Conservation (phyloP, 2,113 vertebrate genomes). For the Labeo rohita region DNA sequence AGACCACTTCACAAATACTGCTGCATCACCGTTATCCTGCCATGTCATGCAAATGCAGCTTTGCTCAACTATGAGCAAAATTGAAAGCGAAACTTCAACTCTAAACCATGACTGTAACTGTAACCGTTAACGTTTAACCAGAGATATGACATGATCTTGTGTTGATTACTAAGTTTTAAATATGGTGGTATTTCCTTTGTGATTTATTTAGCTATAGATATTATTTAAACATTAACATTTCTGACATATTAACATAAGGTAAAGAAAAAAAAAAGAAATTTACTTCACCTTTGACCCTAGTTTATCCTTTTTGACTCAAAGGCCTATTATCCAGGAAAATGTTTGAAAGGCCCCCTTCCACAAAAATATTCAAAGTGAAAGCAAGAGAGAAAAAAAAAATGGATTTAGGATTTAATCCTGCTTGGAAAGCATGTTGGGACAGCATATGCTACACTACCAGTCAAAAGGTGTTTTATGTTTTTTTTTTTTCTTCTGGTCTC, state of each 20-base stretch:
- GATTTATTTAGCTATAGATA: too few relatives aligned
- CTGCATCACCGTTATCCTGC: conserved; percentile 7
- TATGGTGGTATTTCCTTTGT: not conserved
- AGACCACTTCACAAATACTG: conserved; percentile 7
- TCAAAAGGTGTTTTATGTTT: too few relatives aligned
- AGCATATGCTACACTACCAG: too few relatives aligned
- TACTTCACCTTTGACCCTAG: not conserved
- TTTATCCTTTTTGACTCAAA: not conserved
- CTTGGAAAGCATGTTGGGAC: too few relatives aligned
- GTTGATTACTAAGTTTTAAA: not conserved
- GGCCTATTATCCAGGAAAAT: not conserved
- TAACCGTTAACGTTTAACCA: not conserved
- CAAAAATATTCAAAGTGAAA: too few relatives aligned
- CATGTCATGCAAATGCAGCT: conserved; percentile 40
- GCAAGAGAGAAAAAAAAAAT: not conserved
- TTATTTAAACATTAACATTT: not conserved
- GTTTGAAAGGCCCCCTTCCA: too few relatives aligned
- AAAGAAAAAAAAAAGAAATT: not conserved
- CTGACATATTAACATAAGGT: too few relatives aligned
- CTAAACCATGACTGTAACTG: not conserved
- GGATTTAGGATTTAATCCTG: too few relatives aligned
- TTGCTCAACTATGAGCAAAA: conserved; percentile 6
- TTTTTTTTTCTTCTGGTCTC: too few relatives aligned
- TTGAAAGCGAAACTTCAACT: conserved; percentile 50
- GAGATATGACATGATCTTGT: not conserved